Conservation (phyloP, 2,797 vertebrate species). For the Zonotrichia albicollis region DNA sequence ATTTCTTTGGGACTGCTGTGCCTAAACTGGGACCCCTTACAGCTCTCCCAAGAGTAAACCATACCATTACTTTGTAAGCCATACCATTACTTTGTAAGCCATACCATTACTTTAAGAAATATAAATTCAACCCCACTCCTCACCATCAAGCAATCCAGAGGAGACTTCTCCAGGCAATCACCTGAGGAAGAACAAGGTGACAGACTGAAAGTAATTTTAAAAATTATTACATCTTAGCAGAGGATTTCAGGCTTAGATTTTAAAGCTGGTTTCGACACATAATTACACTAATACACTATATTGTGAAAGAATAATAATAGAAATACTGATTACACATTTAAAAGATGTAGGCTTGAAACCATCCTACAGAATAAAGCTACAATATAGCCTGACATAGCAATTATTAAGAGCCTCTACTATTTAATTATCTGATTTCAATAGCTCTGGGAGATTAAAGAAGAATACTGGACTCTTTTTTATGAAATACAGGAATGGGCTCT, state of each 20-base stretch:
- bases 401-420: neutral
- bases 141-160: neutral
- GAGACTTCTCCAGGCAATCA: neutral
- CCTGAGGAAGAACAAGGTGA: neutral
- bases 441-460: neutral
- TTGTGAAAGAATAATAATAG: neutral
- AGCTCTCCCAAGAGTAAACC: neutral
- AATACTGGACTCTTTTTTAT: neutral
- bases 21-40: neutral
- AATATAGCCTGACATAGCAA: neutral
- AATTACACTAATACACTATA: neutral
- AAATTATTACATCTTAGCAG: neutral
- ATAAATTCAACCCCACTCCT: neutral
- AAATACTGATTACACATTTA: neutral
- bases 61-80: neutral
- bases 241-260: neutral
- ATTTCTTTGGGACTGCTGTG: neutral
- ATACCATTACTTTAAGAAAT: neutral
- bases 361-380: neutral
- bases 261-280: neutral
- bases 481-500: neutral
- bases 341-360: neutral
- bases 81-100: neutral
- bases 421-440: slow-evolving; percentile 21
- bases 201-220: neutral